Evolutionary conservation across 2,888 invertebrate species (phyloP).

Genomic region (Scotopteryx bipunctaria): DNA sequence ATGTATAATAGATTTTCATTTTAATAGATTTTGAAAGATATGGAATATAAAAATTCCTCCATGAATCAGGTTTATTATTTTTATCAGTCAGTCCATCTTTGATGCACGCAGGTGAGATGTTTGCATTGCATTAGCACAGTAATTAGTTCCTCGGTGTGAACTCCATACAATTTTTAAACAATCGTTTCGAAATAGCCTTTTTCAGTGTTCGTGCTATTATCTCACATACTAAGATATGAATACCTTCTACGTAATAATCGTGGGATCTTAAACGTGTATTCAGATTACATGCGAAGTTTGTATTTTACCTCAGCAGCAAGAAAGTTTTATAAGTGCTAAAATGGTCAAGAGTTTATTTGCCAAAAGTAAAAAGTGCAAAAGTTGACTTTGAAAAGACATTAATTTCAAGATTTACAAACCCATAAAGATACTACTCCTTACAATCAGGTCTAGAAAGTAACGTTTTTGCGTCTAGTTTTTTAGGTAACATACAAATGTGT

Average conservation of each 20-base stretch:
- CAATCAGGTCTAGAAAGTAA: background rate
- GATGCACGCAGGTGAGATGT: slow-evolving; percentile 21
- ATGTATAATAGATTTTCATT: background rate
- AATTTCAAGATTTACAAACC: no score
- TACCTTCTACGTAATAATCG: slow-evolving; percentile 15
- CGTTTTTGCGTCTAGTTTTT: background rate
- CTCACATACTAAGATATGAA: slow-evolving; percentile 19
- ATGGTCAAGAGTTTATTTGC: no score
- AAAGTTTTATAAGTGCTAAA: no score
- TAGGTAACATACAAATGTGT: slow-evolving; percentile 2
- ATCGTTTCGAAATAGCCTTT: slow-evolving; percentile 41
- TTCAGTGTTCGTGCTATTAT: slow-evolving; percentile 37
- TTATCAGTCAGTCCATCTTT: slow-evolving; percentile 19
- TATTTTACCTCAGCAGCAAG: background rate
- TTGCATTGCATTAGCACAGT: slow-evolving; percentile 37
- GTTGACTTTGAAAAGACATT: no score
- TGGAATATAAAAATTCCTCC: background rate
- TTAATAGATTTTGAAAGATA: background rate
- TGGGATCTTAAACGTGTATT: background rate
- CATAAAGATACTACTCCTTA: no score
- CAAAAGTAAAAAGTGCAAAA: no score
- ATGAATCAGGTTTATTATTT: background rate
- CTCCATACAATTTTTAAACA: slow-evolving; percentile 41
- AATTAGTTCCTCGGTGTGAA: slow-evolving; percentile 45
- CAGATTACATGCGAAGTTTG: no score